These are phyloP conservation scores for Lycaena phlaeas DNA, from an alignment of 2,888 invertebrate genomes.

Conservation along the genomic window DNA sequence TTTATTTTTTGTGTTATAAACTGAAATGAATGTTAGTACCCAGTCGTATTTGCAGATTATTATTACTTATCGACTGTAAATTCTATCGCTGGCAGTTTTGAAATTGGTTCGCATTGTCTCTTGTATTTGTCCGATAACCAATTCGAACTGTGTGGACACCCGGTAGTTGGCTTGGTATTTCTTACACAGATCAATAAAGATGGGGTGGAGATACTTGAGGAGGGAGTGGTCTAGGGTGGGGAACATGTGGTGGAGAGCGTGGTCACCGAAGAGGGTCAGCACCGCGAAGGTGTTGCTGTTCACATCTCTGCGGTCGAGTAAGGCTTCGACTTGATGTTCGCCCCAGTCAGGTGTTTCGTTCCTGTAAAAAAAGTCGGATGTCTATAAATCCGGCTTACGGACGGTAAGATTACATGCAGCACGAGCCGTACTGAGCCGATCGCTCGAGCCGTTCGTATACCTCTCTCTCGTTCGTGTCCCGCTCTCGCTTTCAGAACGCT, in stretches of 20 bases:
- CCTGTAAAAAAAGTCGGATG: constrained; percentile 30
- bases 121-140: constrained; percentile 76
- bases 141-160: constrained; percentile 64
- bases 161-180: constrained; percentile 67
- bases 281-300: constrained; percentile 76
- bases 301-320: constrained; percentile 79
- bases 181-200: constrained; percentile 38
- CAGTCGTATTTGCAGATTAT: too few species aligned
- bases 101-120: constrained; percentile 17
- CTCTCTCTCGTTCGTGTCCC: too few species aligned
- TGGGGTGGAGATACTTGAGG: constrained; percentile 75
- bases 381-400: too few species aligned
- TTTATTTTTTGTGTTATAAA: too few species aligned
- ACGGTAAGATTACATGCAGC: too few species aligned
- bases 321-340: constrained; percentile 79
- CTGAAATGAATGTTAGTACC: too few species aligned
- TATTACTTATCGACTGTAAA: too few species aligned
- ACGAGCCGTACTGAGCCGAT: too few species aligned
- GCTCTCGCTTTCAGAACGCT: too few species aligned
- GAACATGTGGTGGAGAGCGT: constrained; percentile 83
- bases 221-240: constrained; percentile 83
- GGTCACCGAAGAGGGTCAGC: constrained; percentile 82
- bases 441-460: too few species aligned
- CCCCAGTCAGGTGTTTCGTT: constrained; percentile 78
- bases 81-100: too few species aligned